phyloP scores from a whole-genome alignment of 2,888 invertebrate genomes.

The Cyaniris semiargus region DNA sequence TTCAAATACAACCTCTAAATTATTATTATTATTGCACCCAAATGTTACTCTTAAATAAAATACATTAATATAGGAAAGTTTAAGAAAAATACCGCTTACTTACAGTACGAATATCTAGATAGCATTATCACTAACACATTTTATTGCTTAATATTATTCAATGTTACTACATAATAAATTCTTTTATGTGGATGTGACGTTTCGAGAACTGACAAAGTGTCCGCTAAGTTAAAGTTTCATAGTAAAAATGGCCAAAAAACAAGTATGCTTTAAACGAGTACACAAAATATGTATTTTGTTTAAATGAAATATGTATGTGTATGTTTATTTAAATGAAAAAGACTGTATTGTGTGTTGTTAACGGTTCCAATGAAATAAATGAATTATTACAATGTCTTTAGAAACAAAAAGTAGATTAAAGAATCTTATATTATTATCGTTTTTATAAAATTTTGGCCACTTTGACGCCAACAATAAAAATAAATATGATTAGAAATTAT shows the following conservation, averaged over 20 bases:
- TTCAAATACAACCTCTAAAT: slow-evolving; percentile 49
- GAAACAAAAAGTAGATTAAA: no score
- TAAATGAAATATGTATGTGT: no score
- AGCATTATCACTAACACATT: slow-evolving; percentile 69
- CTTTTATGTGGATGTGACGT: slow-evolving; percentile 64
- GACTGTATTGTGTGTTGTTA: no score
- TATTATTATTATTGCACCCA: slow-evolving; percentile 75
- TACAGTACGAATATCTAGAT: slow-evolving; percentile 46
- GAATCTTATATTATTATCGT: no score
- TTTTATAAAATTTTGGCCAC: background rate
- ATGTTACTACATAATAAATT: slow-evolving; percentile 68
- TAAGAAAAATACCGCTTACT: slow-evolving; percentile 39
- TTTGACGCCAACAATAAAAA: background rate
- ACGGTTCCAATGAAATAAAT: no score
- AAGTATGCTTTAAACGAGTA: no score
- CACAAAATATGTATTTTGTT: no score
- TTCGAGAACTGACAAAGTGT: slow-evolving; percentile 37
- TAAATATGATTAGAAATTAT: background rate
- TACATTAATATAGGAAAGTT: slow-evolving; percentile 40
- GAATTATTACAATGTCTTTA: no score
- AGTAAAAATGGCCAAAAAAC: background rate
- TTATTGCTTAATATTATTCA: slow-evolving; percentile 66
- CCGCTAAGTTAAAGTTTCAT: slow-evolving; percentile 6
- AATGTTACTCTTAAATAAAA: slow-evolving; percentile 45
- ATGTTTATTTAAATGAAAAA: no score